A percentile compares a stretch with the other conserved stretches of the same genome.
These are phyloP conservation scores for Pungitius pungitius DNA, from an alignment of 2,113 vertebrate genomes.

Conservation along the genomic window DNA sequence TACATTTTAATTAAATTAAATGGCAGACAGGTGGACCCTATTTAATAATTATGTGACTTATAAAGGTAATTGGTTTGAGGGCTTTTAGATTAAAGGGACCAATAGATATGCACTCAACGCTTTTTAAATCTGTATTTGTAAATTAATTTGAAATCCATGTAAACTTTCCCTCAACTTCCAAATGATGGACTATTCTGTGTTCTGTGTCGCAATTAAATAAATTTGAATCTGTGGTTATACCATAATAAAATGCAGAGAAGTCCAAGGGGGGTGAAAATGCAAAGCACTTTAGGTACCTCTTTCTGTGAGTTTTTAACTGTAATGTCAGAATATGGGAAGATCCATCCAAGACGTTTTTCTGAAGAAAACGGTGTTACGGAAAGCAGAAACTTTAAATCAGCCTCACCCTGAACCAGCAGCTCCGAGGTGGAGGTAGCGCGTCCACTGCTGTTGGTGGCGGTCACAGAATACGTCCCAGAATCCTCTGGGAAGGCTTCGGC, in stretches of 20 bases:
- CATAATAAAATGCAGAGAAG: background rate
- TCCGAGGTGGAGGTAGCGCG: conserved; percentile 97
- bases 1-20: background rate
- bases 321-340: too few species aligned
- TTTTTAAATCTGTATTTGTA: too few species aligned
- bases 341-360: too few species aligned
- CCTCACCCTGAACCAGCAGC: conserved; percentile 91
- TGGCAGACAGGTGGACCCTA: background rate
- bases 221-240: background rate
- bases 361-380: too few species aligned
- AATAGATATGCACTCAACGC: too few species aligned
- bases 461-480: conserved; percentile 97
- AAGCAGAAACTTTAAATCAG: background rate
- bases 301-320: too few species aligned
- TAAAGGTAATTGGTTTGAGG: background rate
- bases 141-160: too few species aligned
- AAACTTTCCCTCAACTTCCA: too few species aligned
- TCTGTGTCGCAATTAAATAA: background rate
- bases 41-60: background rate
- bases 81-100: background rate
- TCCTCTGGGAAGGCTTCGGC: conserved; percentile 95
- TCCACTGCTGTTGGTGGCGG: conserved; percentile 93
- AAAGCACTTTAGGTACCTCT: background rate
- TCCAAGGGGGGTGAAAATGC: background rate
- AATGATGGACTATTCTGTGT: background rate